Base-by-base conservation (phyloP, 2,797 vertebrate genomes). In the Morus bassanus region DNA sequence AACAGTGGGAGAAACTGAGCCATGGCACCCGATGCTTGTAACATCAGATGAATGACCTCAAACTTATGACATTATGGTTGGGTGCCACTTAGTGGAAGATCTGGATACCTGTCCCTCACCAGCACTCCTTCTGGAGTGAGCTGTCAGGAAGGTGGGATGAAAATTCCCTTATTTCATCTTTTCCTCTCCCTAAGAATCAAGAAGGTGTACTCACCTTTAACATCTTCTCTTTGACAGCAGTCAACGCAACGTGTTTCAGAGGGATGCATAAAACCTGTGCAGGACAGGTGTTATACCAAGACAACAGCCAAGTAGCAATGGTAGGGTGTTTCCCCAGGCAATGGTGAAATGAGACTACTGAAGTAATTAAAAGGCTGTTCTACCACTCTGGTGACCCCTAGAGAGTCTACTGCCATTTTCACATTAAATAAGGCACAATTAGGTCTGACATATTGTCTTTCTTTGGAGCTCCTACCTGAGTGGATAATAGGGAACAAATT, bases 351-450 rank as follows among this genome's bases (percentile, higher is more conserved):
- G 0, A 89, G 48, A 25, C 35, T 63, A 21, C 12, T 80, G 18
- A 88, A 83, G 43, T 80, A 89, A 88, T 88, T 85, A 67, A 77
- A 78, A 74, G 33, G 48, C 85, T 88, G 64, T 37, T 95, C 91
- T 74, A 74, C 33, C 48, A 18, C 31, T 80, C 31, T 68, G 39
- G 35, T 77, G 68, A 76, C 37, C 91, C 43, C 78, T 85, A 70
- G 39, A 63, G 70, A 80, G 43, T 68, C 31, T 68, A 23, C 64
- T 88, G 85, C 57, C 45, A 78, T 78, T 91, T 94, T 95, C 61
- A 84, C 41, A 13, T 61, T 84, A 93, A 84, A 90, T 84, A 81
- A 88, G 25, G 41, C 17, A 86, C 76, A 61, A 25, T 72, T 78
- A 84, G 35, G 41, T 70, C 56, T 73, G 79, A 78, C 61, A 81